Evolutionary conservation across 2,113 vertebrate genomes (phyloP).

Genomic region (Silurus asotus): DNA sequence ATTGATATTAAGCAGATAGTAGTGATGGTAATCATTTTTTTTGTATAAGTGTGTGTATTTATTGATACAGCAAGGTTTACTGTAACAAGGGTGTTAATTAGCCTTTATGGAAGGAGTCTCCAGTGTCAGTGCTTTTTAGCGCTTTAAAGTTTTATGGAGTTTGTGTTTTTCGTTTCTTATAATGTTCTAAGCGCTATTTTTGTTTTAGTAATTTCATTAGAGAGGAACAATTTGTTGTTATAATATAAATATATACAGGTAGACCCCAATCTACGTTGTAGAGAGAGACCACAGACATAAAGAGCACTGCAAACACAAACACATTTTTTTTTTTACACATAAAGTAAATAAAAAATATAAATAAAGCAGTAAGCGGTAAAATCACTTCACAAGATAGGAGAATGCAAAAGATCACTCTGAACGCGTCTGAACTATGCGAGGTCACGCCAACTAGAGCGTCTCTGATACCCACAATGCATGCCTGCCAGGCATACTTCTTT

Average conservation of each 20-base stretch:
- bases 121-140: not conserved
- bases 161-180: not conserved
- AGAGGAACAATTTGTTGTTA: not conserved
- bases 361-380: no score
- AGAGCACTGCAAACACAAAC: no score
- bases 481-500: no score
- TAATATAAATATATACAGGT: not conserved
- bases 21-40: not conserved
- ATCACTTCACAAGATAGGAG: no score
- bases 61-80: not conserved
- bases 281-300: no score
- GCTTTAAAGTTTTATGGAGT: not conserved
- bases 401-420: no score
- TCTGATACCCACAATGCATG: no score
- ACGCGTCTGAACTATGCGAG: no score
- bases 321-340: no score
- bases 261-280: no score
- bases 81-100: not conserved
- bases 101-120: not conserved
- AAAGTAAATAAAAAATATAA: no score
- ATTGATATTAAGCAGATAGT: not conserved
- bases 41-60: not conserved
- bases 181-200: not conserved
- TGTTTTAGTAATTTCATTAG: not conserved
- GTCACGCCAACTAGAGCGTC: no score